Conservation (phyloP, 2,797 vertebrate genomes). For the Syndactyla subalaris region DNA sequence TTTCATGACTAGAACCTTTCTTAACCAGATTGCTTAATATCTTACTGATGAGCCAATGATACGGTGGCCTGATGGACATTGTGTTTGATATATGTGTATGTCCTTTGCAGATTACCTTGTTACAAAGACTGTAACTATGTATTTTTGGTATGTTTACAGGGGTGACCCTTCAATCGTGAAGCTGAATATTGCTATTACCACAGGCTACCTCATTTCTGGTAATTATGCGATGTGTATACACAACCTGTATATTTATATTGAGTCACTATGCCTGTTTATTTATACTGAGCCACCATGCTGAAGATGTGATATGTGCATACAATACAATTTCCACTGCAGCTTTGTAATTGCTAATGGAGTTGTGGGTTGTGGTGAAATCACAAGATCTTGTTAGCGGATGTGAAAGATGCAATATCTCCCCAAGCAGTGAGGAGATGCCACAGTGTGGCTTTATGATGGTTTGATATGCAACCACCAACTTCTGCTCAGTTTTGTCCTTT, state of each 20-base stretch:
- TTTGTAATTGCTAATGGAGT: neutral
- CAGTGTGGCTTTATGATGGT: neutral
- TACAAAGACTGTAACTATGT: constrained; percentile 4
- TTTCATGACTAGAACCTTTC: neutral
- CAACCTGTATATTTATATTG: neutral
- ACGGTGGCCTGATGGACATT: neutral
- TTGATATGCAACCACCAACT: neutral
- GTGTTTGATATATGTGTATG: neutral
- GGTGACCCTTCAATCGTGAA: constrained; percentile 91
- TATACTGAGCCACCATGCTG: neutral
- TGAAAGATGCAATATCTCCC: neutral
- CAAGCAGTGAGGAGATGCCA: neutral
- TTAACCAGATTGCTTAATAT: neutral
- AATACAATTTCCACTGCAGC: neutral
- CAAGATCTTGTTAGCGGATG: neutral
- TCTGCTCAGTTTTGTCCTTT: neutral
- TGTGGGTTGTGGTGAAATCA: constrained; percentile 13
- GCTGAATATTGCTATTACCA: constrained; percentile 92
- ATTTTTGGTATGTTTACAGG: constrained; percentile 80
- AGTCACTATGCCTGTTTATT: neutral
- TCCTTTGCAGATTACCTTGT: neutral
- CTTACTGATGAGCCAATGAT: neutral
- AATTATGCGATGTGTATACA: constrained; percentile 60
- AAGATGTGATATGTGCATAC: neutral
- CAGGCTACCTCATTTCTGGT: constrained; percentile 99